phyloP scores from a whole-genome alignment of 1,140 invertebrate species.

The Rhyzopertha dominica region DNA sequence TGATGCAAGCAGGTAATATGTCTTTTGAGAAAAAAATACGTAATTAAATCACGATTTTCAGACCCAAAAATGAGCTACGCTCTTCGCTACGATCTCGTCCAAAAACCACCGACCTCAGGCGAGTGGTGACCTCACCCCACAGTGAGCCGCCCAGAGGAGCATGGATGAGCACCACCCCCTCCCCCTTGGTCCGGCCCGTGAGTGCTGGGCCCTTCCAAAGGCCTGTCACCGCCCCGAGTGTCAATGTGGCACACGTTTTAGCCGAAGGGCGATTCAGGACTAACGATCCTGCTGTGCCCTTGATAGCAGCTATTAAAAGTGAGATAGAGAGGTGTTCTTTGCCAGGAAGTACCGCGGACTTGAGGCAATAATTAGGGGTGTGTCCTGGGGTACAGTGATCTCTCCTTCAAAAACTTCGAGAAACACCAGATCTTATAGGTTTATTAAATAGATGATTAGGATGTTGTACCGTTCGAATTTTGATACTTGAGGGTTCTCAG shows the following conservation, averaged over 20 bases:
- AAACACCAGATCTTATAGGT: no score
- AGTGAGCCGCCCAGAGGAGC: constrained; percentile 37
- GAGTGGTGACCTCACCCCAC: constrained; percentile 24
- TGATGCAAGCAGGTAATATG: no score
- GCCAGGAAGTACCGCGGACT: constrained; percentile 37
- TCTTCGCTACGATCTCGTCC: constrained; percentile 36
- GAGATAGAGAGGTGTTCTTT: constrained; percentile 53
- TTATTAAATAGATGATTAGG: no score
- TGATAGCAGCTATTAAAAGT: constrained; percentile 59
- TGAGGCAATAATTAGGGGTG: constrained; percentile 28
- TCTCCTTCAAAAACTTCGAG: no score
- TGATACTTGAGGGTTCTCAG: no score
- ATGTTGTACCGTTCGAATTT: no score
- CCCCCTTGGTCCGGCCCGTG: constrained; percentile 47
- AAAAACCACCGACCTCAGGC: constrained; percentile 42
- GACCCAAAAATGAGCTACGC: constrained; percentile 19
- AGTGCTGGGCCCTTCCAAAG: constrained; percentile 54
- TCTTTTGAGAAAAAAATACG: no score
- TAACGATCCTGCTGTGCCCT: constrained; percentile 57
- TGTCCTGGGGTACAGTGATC: no score
- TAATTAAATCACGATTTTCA: constrained; percentile 8
- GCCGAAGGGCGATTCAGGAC: constrained; percentile 48
- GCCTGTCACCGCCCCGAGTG: constrained; percentile 45
- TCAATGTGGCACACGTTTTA: constrained; percentile 49
- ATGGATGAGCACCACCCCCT: constrained; percentile 48